Conservation (phyloP, 2,797 vertebrate species). For the Streptopelia turtur region DNA sequence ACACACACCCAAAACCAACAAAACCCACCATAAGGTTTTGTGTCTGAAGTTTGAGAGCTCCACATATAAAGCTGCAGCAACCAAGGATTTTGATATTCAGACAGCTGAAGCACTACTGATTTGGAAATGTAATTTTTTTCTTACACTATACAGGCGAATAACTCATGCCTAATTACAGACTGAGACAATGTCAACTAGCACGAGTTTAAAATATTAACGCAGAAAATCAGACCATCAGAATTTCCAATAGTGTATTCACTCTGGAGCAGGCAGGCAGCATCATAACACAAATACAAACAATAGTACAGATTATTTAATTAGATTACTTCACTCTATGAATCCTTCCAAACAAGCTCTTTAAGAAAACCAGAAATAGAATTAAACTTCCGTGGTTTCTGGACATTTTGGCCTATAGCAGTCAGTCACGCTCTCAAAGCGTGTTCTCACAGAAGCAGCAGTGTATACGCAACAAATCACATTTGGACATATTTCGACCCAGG, state of each 20-base stretch:
- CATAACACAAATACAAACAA: slow-evolving; percentile 14
- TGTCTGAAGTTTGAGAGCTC: neutral
- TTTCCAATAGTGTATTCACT: neutral
- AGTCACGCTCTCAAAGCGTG: neutral
- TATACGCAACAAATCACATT: slow-evolving; percentile 22
- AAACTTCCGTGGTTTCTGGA: neutral
- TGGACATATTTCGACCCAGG: slow-evolving; percentile 12
- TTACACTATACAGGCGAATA: neutral
- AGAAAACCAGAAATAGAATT: neutral
- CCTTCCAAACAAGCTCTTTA: neutral
- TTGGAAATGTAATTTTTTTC: slow-evolving; percentile 1
- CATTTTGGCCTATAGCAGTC: neutral
- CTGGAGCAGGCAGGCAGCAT: neutral
- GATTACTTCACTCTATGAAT: neutral
- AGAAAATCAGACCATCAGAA: slow-evolving; percentile 29
- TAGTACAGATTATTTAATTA: neutral
- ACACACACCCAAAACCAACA: too few relatives aligned
- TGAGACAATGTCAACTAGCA: slow-evolving; percentile 18
- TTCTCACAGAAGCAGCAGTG: slow-evolving; percentile 8
- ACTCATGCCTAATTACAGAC: neutral
- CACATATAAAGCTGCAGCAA: neutral
- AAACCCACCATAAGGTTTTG: neutral
- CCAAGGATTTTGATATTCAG: neutral
- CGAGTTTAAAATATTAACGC: neutral
- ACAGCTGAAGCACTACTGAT: neutral